Conservation (phyloP, 2,113 vertebrate species). For the Marmota monax region DNA sequence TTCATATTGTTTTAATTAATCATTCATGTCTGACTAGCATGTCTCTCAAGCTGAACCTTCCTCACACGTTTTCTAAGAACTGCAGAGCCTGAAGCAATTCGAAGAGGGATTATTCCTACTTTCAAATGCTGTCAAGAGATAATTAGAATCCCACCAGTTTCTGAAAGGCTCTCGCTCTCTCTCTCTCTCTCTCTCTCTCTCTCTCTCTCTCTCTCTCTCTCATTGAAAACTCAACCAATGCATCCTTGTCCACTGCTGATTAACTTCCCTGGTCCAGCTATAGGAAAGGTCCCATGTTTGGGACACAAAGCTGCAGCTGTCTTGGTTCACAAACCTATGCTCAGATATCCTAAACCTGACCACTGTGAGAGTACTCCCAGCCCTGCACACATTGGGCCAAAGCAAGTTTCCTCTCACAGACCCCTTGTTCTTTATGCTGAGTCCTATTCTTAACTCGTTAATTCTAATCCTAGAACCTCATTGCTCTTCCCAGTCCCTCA, state of each 20-base stretch:
- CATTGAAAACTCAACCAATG: too few relatives aligned
- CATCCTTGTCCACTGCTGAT: neutral
- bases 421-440: neutral
- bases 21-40: neutral
- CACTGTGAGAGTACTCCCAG: neutral
- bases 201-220: too few relatives aligned
- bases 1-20: neutral
- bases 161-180: neutral
- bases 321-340: neutral
- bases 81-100: neutral
- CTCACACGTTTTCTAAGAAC: conserved; percentile 18
- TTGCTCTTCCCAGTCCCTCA: neutral
- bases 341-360: neutral
- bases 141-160: neutral
- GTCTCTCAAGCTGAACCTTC: neutral
- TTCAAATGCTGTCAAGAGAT: neutral
- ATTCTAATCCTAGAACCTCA: neutral
- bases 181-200: too few relatives aligned
- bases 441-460: neutral
- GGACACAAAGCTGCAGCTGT: neutral
- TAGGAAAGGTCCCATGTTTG: neutral
- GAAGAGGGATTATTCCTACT: neutral
- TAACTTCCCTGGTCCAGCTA: neutral
- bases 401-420: neutral
- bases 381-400: neutral